Base-by-base conservation (phyloP, 2,113 vertebrate genomes). In the Mormoops blainvillei region DNA sequence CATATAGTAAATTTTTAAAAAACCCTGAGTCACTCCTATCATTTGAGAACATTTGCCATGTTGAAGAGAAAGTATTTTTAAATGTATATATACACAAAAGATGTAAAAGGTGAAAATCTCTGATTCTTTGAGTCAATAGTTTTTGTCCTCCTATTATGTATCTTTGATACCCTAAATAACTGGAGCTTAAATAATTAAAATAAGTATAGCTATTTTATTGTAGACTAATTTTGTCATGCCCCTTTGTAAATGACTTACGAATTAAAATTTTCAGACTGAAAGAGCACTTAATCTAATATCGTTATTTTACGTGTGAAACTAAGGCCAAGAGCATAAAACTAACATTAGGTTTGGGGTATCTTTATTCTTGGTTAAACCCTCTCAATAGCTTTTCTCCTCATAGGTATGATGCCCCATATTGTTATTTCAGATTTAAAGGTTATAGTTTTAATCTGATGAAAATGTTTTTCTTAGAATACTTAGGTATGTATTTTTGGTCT, bases 391-490 rank as follows among this genome's bases (percentile, higher is more conserved):
- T 89, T 77, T 82, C 52, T 71, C 2, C 10, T 28, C 36, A 22
- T 36, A 36, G 18, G 31, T 89, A 22, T 3, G 15, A 65, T 83
- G 36, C 31, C 31, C 4, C 14, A 67, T 65, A 61, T 71, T 89
- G n/a, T 78, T 70, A 45, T 41, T 87, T 94, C 36, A 87, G n/a
- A 74, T 91, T 28, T 95, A 73, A 90, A 84, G 71, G 36, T 70
- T 68, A 80, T 89, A 85, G 20, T 74, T 81, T 80, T 56, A 88
- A 70, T 82, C 41, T 82, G 7, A 73, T 68, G 41, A 71, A 90
- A 67, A 58, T 54, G 31, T 26, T 77, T 92, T 18, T 86, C 20
- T 94, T 19, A 71, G 31, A 94, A 86, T 92, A 50, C 41, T 50
- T 85, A 36, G 6, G 13, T 45, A 8, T 67, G 16, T 61, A 74